Percentiles rank a stretch among this genome's conserved stretches.
Evolutionary conservation across 2,113 vertebrate species (phyloP).

Genomic region (Leucoraja erinaceus): DNA sequence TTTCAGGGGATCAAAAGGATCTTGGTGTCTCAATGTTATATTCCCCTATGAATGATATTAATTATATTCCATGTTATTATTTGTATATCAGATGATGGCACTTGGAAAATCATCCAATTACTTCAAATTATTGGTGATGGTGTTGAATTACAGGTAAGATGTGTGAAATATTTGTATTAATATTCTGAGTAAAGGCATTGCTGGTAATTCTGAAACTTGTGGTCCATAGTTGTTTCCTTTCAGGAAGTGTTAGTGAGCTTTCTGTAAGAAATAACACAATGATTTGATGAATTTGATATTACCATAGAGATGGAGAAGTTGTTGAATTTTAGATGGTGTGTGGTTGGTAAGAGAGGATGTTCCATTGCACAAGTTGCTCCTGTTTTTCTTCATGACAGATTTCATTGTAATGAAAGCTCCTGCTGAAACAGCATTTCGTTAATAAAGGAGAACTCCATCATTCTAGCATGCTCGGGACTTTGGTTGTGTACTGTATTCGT

Average conservation of each 20-base stretch:
- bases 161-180: background rate
- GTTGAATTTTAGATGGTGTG: background rate
- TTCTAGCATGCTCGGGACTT: too few species aligned
- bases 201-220: too few species aligned
- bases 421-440: background rate
- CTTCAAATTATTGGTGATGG: background rate
- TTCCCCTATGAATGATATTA: background rate
- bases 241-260: background rate
- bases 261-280: background rate
- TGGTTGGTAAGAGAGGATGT: background rate
- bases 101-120: constrained; percentile 8
- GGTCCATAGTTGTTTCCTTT: background rate
- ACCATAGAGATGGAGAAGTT: background rate
- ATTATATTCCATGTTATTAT: background rate
- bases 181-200: background rate
- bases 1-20: too few species aligned
- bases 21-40: background rate
- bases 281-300: background rate
- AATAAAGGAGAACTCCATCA: too few species aligned
- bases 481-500: too few species aligned
- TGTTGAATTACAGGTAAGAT: constrained; percentile 8
- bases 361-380: background rate
- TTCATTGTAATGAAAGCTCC: background rate
- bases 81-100: background rate
- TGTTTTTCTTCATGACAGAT: background rate